These are phyloP conservation scores for Cliona cf. orientalis DNA, from an alignment of 37 sponge, comb jelly and placozoan species.

Conservation along the genomic window DNA sequence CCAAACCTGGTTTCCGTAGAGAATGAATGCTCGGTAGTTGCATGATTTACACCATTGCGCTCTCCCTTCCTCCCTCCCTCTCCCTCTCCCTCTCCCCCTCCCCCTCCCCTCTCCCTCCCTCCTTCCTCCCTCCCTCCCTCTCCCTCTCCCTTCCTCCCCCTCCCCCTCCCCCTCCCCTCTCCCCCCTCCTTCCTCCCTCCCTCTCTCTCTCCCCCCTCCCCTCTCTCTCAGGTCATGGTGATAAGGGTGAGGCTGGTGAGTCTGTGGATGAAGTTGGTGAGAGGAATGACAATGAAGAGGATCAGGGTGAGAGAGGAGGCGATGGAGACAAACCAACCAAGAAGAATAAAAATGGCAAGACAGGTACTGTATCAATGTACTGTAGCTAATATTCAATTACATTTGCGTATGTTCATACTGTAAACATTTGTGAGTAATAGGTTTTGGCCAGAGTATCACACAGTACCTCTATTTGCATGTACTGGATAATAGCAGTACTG, in stretches of 20 bases:
- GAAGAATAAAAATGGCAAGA: neutral
- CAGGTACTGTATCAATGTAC: too few relatives aligned
- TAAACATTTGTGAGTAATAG: too few relatives aligned
- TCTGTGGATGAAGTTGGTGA: constrained; percentile 14
- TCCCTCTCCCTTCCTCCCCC: too few relatives aligned
- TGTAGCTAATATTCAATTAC: too few relatives aligned
- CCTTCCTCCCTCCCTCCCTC: too few relatives aligned
- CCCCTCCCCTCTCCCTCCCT: too few relatives aligned
- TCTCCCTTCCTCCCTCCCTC: neutral
- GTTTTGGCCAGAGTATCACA: too few relatives aligned
- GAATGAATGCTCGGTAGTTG: too few relatives aligned
- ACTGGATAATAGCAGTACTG: too few relatives aligned
- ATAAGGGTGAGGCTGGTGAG: neutral
- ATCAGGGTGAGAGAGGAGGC: neutral
- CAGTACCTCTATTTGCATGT: too few relatives aligned
- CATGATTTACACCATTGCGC: neutral
- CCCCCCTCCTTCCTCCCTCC: neutral
- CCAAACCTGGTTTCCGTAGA: neutral
- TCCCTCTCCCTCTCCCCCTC: neutral
- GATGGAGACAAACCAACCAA: neutral
- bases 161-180: neutral
- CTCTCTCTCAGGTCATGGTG: neutral
- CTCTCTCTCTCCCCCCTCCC: neutral
- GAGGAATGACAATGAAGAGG: neutral
- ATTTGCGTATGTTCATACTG: too few relatives aligned